A percentile compares a stretch with the other conserved stretches of the same genome.
These are phyloP conservation scores for Notospermus geniculatus DNA, from an alignment of 1,140 invertebrate species.

Conservation along the genomic window DNA sequence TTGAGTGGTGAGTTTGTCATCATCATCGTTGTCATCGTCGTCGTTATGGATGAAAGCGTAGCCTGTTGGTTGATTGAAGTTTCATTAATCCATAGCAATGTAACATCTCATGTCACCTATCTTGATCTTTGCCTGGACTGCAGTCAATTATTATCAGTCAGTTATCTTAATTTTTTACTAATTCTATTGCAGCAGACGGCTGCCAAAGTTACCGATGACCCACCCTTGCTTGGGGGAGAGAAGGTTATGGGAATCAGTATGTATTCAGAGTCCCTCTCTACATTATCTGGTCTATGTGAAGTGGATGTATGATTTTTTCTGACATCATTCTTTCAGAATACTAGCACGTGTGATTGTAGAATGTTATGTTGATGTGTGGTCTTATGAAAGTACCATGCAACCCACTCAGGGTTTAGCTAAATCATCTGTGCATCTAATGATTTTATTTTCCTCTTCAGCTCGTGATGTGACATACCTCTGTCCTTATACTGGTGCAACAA, in stretches of 20 bases:
- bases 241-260: constrained; percentile 69
- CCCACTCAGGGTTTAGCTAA: too few relatives aligned
- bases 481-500: constrained; percentile 84
- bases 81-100: not conserved
- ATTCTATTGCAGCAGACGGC: not conserved
- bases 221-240: constrained; percentile 81
- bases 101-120: not conserved
- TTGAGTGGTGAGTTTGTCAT: not conserved
- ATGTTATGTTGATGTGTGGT: too few relatives aligned
- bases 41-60: not conserved
- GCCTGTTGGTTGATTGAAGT: not conserved
- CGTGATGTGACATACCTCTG: constrained; percentile 93
- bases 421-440: too few relatives aligned
- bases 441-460: constrained; percentile 66
- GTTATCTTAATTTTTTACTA: not conserved
- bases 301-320: too few relatives aligned
- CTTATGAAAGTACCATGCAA: too few relatives aligned
- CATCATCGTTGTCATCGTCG: not conserved
- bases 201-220: constrained; percentile 64
- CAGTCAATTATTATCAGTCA: not conserved
- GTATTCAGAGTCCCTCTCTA: too few relatives aligned
- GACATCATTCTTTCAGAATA: too few relatives aligned
- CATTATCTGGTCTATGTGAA: too few relatives aligned
- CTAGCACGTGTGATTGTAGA: too few relatives aligned
- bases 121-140: not conserved